Evolutionary conservation across 2,888 invertebrate genomes (phyloP), one percentile per base, ranked within the genome.

Genomic region (Polyommatus icarus): DNA sequence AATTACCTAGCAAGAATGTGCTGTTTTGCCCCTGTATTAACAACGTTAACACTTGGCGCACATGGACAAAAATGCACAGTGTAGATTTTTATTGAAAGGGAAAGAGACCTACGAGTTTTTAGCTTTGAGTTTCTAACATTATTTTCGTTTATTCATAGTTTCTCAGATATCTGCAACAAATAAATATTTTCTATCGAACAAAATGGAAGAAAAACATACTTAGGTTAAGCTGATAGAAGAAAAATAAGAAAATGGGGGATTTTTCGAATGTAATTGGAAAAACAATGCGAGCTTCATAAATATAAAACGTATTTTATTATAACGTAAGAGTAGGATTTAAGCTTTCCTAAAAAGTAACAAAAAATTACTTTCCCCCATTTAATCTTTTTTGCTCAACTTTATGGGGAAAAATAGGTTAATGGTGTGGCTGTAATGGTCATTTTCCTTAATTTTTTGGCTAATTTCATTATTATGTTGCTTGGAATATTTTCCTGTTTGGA

Each of bases 201-300:
- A 61, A 10, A 24, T 24, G 8, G 61, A 61, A 61, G 20, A 61
- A 24, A 24, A 61, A 24, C 61, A n/a, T 20, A n/a, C 59, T n/a
- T 59, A 20, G 18, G 18, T 18, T 54, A 54, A 50, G 32, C 4
- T 67, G 18, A 67, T 67, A 18, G 29, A 6, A 67, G 15, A 32
- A 29, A 67, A 67, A 32, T 18, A 67, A 67, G 29, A 61, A 61
- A 61, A 61, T 24, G 8, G 67, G 29, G 29, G 15, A 67, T 67
- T 67, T 32, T 15, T 18, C 82, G 82, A 84, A 82, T 80, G 83
- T 83, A 85, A 67, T 67, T 67, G 67, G 15, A 67, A 32, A 67
- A 29, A 67, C 24, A 67, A 32, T 67, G 20, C 29, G 6, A 67
- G 29, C 67, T 67, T 67, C 67, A 67, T 67, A 67, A 67, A 67